Evolutionary conservation across 2,113 vertebrate genomes (phyloP), one percentile per base, ranked within the genome.

Genomic region (Planiliza haematocheilus): DNA sequence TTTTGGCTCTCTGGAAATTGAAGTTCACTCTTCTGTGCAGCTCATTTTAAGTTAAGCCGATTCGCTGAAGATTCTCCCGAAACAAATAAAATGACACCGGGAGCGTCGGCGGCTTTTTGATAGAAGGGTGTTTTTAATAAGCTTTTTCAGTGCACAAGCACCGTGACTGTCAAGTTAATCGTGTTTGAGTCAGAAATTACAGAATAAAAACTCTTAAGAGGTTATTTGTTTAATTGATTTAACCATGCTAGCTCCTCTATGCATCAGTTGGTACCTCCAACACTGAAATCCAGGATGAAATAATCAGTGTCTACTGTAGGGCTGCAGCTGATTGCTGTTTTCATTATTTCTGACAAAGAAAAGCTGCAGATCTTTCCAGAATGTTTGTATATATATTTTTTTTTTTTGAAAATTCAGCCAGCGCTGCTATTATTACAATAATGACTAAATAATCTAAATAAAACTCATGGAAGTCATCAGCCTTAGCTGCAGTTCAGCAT

Each of bases 1-100:
- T 53, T 16, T 17, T 9, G 14, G 53, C 70, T 11, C n/a, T n/a
- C 11, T 30, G 48, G 36, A 73, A 63, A 48, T 13, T 38, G n/a
- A 64, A 62, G 36, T 38, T 20, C 24, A 11, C 10, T 46, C 3
- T 10, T 45, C 20, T 41, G n/a, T 21, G 65, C 1, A 7, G n/a
- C 58, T 62, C 21, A 10, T 24, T 56, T 8, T 10, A 11, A 20
- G 14, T 41, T 10, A 3, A 39, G 17, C 45, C 0, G 11, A 66
- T 8, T 14, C 58, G 18, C 11, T 34, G 16, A 12, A 36, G 34
- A 49, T 41, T 55, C 43, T 13, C 9, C 42, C 34, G 9, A 38
- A 62, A 51, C 13, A 50, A 50, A 10, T 7, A 17, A 74, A 42
- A 17, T 36, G 6, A 13, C 24, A 30, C 24, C 24, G 24, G 24